phyloP scores from a whole-genome alignment of 1,140 invertebrate genomes.

The Trialeurodes vaporariorum region DNA sequence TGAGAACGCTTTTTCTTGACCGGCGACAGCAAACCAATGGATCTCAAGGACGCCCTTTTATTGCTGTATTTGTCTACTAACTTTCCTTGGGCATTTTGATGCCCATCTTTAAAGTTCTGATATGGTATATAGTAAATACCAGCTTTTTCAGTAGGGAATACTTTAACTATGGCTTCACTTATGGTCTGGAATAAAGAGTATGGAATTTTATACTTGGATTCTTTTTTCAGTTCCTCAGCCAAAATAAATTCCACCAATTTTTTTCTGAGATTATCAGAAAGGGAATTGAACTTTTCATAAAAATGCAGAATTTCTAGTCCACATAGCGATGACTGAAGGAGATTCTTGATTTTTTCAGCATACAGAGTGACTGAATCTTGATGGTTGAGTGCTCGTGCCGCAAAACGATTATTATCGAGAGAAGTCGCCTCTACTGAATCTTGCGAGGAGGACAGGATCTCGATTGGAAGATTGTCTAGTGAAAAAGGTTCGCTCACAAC shows the following conservation, averaged over 20 bases:
- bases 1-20: too few species aligned
- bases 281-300: background rate
- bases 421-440: too few species aligned
- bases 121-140: background rate
- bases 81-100: background rate
- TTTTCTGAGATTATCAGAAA: background rate
- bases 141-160: background rate
- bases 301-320: background rate
- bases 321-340: background rate
- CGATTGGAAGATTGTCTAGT: too few species aligned
- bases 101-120: background rate
- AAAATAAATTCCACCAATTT: background rate
- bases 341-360: background rate
- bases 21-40: background rate
- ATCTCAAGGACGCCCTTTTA: background rate
- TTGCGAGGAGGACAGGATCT: too few species aligned
- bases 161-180: background rate
- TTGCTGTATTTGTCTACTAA: background rate
- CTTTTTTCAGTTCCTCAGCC: background rate
- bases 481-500: too few species aligned
- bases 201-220: background rate
- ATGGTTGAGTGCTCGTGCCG: too few species aligned
- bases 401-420: too few species aligned
- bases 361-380: too few species aligned
- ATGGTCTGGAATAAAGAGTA: background rate